Evolutionary conservation across 2,797 vertebrate genomes (phyloP), one percentile per base, ranked within the genome.

Genomic region (Microcaecilia unicolor): DNA sequence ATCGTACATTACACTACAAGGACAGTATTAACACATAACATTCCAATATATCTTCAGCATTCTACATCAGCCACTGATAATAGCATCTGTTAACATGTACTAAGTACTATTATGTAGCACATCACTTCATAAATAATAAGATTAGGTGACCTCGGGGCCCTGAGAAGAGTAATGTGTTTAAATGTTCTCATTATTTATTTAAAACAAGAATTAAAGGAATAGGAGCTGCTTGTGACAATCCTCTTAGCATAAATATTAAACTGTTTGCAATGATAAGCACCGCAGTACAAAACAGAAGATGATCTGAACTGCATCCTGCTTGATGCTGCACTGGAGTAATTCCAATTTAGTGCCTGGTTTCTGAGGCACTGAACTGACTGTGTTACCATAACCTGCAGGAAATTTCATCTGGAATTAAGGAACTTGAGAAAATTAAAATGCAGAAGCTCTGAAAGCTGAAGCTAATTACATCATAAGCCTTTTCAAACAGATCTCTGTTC

Each of bases 51-150:
- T 99, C 94, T 95, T 90, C 80, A 54, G 76, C 70, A 81, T 84
- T 77, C 81, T 68, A 81, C 86, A 87, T 90, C 89, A 79, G 85
- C 78, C 82, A 79, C 87, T 91, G 92, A 97, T 96, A 97, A 94
- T 96, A 93, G 93, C 92, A 85, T 92, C 92, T 97, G 94, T 97
- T 97, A 99, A 98, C 94, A 98, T 85, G 90, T 82, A 69, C 89
- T 98, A 97, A 98, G 92, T 89, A 97, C 91, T 90, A 90, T 96
- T 93, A 96, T 91, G 92, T 90, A 94, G 90, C 91, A 90, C 92
- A 97, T 95, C 91, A 95, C 88, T 99, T 97, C 92, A 97, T 99
- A 99, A 99, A 98, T 98, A 98, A 97, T 96, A 96, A 87, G 92
- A 96, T 98, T 95, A 97, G 88, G 80, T 71, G 89, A 98, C 92